These are phyloP conservation scores for Sarcophaga peregrina DNA, from an alignment of 1,140 invertebrate species.

Conservation along the genomic window DNA sequence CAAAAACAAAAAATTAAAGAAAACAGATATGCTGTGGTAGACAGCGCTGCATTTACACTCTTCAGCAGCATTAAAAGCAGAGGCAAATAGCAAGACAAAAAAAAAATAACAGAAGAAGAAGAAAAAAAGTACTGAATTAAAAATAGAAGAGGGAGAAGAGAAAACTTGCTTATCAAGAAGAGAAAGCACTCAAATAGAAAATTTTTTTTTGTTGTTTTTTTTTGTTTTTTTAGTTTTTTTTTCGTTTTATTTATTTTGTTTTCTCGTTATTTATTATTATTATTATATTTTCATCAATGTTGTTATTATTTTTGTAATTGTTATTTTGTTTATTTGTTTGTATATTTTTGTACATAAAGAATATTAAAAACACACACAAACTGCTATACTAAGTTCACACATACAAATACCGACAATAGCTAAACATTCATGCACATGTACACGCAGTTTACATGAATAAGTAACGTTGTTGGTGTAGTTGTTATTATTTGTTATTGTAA, in stretches of 20 bases:
- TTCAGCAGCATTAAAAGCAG: not conserved
- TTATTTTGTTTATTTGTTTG: not conserved
- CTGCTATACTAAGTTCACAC: too few species aligned
- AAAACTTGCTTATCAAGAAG: constrained; percentile 37
- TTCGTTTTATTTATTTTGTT: constrained; percentile 28
- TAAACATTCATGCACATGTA: too few species aligned
- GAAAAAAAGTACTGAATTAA: not conserved
- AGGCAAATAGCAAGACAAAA: not conserved
- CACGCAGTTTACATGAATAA: not conserved
- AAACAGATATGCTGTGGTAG: not conserved
- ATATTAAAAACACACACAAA: too few species aligned
- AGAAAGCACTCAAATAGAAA: constrained; percentile 39
- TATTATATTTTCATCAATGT: constrained; percentile 25
- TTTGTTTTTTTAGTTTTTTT: constrained; percentile 21
- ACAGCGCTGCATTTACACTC: not conserved
- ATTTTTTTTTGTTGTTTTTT: constrained; percentile 22
- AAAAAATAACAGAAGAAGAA: not conserved
- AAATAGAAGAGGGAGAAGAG: constrained; percentile 17
- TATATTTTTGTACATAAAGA: not conserved
- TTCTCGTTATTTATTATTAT: constrained; percentile 43
- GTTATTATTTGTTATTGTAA: constrained; percentile 43
- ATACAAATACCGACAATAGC: too few species aligned
- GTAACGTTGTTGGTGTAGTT: constrained; percentile 29
- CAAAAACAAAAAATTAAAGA: constrained; percentile 10
- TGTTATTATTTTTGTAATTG: constrained; percentile 22